Evolutionary conservation across 35 echinoderm and acorn worm genomes (phyloP).

Genomic region (Ophiothrix spiculata): DNA sequence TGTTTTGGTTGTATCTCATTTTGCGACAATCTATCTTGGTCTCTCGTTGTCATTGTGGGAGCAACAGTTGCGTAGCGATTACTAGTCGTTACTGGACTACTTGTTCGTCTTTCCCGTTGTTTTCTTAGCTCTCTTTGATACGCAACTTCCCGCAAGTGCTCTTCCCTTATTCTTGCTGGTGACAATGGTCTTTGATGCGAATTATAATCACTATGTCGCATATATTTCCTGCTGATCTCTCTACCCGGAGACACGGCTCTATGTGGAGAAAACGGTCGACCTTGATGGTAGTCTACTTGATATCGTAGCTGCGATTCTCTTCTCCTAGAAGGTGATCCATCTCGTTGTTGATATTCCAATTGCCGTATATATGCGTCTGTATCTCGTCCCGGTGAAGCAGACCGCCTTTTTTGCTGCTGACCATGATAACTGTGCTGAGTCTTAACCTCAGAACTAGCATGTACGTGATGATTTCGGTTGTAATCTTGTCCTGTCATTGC

Average conservation of each 20-base stretch:
- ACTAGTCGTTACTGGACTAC: conserved; percentile 6
- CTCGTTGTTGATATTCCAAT: neutral
- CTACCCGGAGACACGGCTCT: neutral
- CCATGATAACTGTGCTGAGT: neutral
- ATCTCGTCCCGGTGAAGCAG: neutral
- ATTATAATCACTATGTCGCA: neutral
- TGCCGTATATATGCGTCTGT: neutral
- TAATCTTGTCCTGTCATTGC: neutral
- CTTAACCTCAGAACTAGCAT: neutral
- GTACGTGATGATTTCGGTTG: neutral
- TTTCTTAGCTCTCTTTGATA: neutral
- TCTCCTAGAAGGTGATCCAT: neutral
- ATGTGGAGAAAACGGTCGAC: neutral
- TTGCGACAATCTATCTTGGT: neutral
- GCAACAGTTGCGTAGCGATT: neutral
- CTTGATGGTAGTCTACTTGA: neutral
- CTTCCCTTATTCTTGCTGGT: neutral
- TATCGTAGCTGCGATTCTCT: neutral
- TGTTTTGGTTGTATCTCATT: neutral
- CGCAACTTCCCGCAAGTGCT: neutral
- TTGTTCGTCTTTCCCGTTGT: neutral
- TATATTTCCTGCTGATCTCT: neutral
- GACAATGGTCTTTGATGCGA: neutral
- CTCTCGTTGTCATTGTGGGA: neutral
- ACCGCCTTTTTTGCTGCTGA: neutral